These are phyloP conservation scores for Dendroctonus ponderosae DNA, from an alignment of 1,140 invertebrate species.

Conservation along the genomic window DNA sequence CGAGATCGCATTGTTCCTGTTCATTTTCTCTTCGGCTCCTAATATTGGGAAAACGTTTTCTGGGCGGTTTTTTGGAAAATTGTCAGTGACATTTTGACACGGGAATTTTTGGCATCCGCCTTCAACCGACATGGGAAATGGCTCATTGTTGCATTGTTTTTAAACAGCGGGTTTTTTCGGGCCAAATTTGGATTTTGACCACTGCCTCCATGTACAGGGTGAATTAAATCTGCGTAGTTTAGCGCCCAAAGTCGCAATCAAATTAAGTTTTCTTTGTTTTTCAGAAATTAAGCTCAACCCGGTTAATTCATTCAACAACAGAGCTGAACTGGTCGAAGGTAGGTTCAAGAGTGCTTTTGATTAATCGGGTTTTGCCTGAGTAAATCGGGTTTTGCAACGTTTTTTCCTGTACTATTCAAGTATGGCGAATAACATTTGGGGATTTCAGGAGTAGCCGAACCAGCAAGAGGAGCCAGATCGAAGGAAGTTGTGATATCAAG, in stretches of 20 bases:
- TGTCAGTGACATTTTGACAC: slow-evolving; percentile 31
- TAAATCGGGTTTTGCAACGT: no score
- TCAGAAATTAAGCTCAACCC: slow-evolving; percentile 27
- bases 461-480: slow-evolving; percentile 21
- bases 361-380: no score
- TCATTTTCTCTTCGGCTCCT: slow-evolving; percentile 8
- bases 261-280: slow-evolving; percentile 11
- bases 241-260: neutral
- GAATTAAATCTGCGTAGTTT: neutral
- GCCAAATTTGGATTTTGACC: neutral
- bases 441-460: slow-evolving; percentile 21
- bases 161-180: neutral
- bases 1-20: slow-evolving; percentile 15
- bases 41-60: slow-evolving; percentile 10
- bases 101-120: slow-evolving; percentile 18
- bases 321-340: slow-evolving; percentile 25
- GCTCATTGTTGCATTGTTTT: neutral
- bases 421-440: neutral
- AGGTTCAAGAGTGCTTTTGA: neutral
- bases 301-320: slow-evolving; percentile 15
- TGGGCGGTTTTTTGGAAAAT: slow-evolving; percentile 6
- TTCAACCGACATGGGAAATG: neutral
- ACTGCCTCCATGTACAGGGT: neutral
- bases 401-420: neutral
- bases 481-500: slow-evolving; percentile 7